Base-by-base conservation (phyloP, 92 coral and sea anemone genomes). In the Zoanthus sansibaricus region DNA sequence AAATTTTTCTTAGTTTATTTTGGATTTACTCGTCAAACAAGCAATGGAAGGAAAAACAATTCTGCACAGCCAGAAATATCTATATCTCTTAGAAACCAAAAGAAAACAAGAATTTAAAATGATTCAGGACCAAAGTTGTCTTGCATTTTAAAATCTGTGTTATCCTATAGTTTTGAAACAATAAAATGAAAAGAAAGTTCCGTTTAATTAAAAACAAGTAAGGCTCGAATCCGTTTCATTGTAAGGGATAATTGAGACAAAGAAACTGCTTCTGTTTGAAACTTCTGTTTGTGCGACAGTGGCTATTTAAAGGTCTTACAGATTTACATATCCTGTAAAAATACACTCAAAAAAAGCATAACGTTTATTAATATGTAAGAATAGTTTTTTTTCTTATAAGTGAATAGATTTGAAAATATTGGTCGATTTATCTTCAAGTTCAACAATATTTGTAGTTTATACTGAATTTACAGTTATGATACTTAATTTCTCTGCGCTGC, bases 271-370 rank as follows among this genome's bases (percentile, higher is more conserved):
- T 30, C 37, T n/a, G n/a, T n/a, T n/a, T n/a, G n/a, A n/a, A 30
- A 69, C 31, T 31, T 69, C 4, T 69, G 30, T 12, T 62, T 7
- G 25, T 69, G 15, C 45, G 74, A 69, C 46, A 30, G 45, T 69
- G 12, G 9, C 9, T 10, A 69, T 33, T 69, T 30, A 15, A 3
- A 69, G 0, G 10, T 30, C 45, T 12, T 5, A 20, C 32, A 69
- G 31, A 69, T 69, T 69, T 69, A 69, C 74, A 69, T 69, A 69
- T 69, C 33, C n/a, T 69, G 33, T 69, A 30, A 69, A 69, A 64
- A 69, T 3, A 69, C 2, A 62, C 21, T 17, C 7, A 9, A 62
- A 62, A 62, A 62, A 9, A 18, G 21, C 69, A 62, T 58, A 9
- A 2, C 21, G n/a, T 62, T 4, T 25, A 25, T 25, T 25, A 25